Evolutionary conservation across 2,113 vertebrate genomes (phyloP).

Genomic region (Tychaedon coryphoeus): DNA sequence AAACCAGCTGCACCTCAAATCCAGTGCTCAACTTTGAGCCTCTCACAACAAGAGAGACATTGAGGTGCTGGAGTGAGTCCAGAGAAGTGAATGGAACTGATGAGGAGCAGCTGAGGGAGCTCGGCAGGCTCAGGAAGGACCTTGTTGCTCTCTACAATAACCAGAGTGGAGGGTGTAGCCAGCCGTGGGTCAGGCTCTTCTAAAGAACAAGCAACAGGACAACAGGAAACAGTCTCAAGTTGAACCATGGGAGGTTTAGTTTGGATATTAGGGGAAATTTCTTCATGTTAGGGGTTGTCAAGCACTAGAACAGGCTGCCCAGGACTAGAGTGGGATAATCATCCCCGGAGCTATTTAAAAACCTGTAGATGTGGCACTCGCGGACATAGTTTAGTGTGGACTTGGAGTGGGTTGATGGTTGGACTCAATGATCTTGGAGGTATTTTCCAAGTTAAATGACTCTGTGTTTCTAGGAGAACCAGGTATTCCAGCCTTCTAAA

Average conservation of each 20-base stretch:
- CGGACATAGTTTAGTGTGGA: background rate
- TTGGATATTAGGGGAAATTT: background rate
- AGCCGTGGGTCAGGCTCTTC: fast-evolving
- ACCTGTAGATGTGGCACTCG: background rate
- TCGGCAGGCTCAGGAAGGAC: background rate
- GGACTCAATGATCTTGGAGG: background rate
- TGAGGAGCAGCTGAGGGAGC: background rate
- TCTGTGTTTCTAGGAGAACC: background rate
- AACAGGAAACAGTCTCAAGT: background rate
- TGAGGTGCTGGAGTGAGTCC: background rate
- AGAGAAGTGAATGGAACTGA: background rate
- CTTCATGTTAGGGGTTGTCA: background rate
- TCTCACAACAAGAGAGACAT: background rate
- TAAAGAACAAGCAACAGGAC: background rate
- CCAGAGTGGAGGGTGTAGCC: background rate
- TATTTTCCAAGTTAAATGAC: background rate
- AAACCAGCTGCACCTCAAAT: background rate
- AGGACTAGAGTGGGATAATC: background rate
- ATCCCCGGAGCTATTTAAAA: background rate
- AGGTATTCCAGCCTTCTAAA: background rate
- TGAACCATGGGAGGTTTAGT: background rate
- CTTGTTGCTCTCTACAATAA: fast-evolving
- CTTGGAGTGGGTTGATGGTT: background rate
- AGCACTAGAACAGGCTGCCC: background rate
- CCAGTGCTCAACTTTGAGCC: background rate